These are phyloP conservation scores for Casuarius casuarius DNA, from an alignment of 2,113 vertebrate genomes.

Conservation along the genomic window DNA sequence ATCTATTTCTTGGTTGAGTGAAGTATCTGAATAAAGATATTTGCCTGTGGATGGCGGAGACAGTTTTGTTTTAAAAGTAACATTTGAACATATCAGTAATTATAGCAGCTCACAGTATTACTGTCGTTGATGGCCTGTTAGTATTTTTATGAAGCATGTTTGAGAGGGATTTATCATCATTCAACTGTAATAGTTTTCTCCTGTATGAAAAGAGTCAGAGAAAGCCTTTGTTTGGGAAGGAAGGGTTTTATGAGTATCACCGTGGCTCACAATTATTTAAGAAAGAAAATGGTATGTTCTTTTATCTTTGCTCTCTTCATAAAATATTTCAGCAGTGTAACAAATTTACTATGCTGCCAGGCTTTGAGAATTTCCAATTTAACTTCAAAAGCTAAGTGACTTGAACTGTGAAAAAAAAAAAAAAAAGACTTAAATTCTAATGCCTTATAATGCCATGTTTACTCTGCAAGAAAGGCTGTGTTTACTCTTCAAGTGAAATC, in stretches of 20 bases:
- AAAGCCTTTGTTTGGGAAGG: background rate
- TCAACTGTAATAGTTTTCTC: background rate
- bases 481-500: background rate
- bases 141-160: background rate
- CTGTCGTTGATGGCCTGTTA: background rate
- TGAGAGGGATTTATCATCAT: background rate
- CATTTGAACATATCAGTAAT: background rate
- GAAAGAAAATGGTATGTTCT: background rate
- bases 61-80: background rate
- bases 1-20: background rate
- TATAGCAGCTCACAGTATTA: background rate
- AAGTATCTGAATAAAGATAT: background rate
- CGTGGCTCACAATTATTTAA: background rate
- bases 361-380: background rate
- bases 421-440: background rate
- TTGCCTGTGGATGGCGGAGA: background rate
- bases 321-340: background rate
- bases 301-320: background rate
- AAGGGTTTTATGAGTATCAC: background rate
- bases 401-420: background rate
- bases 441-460: background rate
- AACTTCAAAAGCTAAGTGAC: background rate
- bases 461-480: background rate
- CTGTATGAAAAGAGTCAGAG: background rate
- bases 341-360: fast-evolving